A percentile compares a stretch with the other conserved stretches of the same genome.
phyloP scores from a whole-genome alignment of 2,113 vertebrate species.

The Pomatorhinus ruficollis region DNA sequence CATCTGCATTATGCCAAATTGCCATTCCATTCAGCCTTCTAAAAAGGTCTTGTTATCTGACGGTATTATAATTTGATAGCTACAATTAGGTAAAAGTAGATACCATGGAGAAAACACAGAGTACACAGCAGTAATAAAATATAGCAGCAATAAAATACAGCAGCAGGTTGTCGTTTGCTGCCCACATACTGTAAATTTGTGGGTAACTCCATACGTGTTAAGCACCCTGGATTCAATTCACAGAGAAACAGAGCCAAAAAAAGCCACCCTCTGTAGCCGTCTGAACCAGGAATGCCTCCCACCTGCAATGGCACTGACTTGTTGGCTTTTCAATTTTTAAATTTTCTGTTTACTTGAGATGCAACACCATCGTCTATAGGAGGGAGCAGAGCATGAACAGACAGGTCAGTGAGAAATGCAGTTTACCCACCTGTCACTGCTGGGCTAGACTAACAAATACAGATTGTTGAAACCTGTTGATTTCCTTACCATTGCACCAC shows the following conservation, averaged over 20 bases:
- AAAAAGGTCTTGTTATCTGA: background rate
- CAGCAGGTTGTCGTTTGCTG: slow-evolving; percentile 5
- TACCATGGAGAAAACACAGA: background rate
- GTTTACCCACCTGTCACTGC: background rate
- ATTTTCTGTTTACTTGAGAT: background rate
- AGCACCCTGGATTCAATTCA: background rate
- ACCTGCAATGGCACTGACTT: background rate
- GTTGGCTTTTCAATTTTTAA: background rate
- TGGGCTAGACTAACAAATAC: background rate
- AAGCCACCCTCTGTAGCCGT: background rate
- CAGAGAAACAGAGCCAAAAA: background rate
- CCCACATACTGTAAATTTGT: slow-evolving; percentile 14
- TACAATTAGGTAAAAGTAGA: slow-evolving; percentile 17
- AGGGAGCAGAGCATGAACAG: background rate
- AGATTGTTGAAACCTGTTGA: background rate
- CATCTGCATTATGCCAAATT: background rate
- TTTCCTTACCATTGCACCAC: background rate
- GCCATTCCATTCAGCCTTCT: background rate
- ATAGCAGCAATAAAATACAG: slow-evolving; percentile 9
- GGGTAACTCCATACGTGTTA: background rate
- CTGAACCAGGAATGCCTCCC: background rate
- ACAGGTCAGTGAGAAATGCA: background rate
- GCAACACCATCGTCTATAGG: background rate
- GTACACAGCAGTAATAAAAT: background rate
- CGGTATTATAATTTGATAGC: background rate